These are phyloP conservation scores for Lordiphosa collinella DNA, from an alignment of 1,140 invertebrate genomes.

Conservation along the genomic window DNA sequence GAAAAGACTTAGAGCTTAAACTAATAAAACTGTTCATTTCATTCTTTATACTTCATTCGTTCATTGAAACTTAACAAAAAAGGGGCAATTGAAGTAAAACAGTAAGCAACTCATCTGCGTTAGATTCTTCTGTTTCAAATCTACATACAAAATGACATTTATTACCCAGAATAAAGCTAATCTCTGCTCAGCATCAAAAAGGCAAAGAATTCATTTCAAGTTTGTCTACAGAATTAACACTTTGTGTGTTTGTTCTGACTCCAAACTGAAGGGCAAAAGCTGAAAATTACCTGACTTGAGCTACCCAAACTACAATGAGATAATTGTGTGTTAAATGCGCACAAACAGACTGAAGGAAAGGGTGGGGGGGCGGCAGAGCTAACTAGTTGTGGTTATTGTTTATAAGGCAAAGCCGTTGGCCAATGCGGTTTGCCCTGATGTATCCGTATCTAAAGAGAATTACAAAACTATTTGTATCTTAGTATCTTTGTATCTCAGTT, in stretches of 20 bases:
- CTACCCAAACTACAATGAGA: conserved; percentile 37
- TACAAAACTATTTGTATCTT: conserved; percentile 20
- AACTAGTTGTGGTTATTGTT: conserved; percentile 68
- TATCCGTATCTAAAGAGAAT: conserved; percentile 33
- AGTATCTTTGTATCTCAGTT: conserved; percentile 8
- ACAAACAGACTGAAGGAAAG: conserved; percentile 29
- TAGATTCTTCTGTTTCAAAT: too few species aligned
- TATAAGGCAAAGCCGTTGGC: conserved; percentile 55
- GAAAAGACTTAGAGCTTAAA: too few species aligned
- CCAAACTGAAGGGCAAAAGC: conserved; percentile 26
- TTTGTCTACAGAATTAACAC: too few species aligned
- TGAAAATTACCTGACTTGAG: conserved; percentile 59
- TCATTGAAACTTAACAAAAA: too few species aligned
- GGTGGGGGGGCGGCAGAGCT: conserved; percentile 9
- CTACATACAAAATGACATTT: too few species aligned
- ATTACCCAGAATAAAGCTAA: too few species aligned
- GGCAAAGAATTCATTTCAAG: too few species aligned
- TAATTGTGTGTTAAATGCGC: conserved; percentile 62
- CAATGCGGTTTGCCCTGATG: conserved; percentile 67
- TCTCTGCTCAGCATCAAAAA: too few species aligned
- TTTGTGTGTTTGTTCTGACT: too few species aligned
- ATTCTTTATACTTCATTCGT: too few species aligned
- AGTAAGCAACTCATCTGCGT: too few species aligned
- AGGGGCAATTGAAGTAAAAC: not conserved
- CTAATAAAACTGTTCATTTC: too few species aligned